A percentile compares a stretch with the other conserved stretches of the same genome.
These are phyloP conservation scores for Eudyptes chrysolophus DNA, from an alignment of 2,113 vertebrate species.

Conservation along the genomic window DNA sequence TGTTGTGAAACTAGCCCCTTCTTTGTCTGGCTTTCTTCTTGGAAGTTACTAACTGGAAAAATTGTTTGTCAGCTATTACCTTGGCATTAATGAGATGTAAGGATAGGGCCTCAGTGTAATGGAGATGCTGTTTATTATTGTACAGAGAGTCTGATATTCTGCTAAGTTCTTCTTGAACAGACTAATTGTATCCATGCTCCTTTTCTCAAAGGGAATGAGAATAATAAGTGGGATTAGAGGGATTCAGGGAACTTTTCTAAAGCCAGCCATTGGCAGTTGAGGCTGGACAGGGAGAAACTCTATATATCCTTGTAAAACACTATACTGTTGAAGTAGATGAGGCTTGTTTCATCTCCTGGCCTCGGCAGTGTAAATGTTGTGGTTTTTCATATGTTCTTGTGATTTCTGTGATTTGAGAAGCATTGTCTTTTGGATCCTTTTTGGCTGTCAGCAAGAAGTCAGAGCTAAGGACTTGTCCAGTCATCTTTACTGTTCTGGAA, in stretches of 20 bases:
- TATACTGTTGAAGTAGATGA: background rate
- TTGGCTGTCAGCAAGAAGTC: background rate
- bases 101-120: background rate
- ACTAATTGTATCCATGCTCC: background rate
- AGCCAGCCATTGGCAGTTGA: background rate
- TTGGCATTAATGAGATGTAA: background rate
- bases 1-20: constrained; percentile 8
- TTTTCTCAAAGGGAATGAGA: constrained; percentile 10
- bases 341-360: background rate
- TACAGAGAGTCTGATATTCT: background rate
- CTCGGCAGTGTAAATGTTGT: background rate
- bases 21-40: background rate
- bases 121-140: background rate
- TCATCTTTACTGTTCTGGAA: background rate
- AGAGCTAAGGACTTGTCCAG: background rate
- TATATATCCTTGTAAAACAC: background rate
- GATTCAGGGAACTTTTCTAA: constrained; percentile 7
- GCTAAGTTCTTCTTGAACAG: background rate
- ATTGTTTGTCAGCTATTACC: background rate
- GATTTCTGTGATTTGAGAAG: background rate
- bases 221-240: constrained; percentile 7
- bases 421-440: background rate
- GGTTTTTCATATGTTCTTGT: background rate
- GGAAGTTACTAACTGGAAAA: background rate
- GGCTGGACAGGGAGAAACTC: background rate